Evolutionary conservation across 2,888 invertebrate species (phyloP), one percentile per base, ranked within the genome.

Genomic region (Tachystola acroxantha): DNA sequence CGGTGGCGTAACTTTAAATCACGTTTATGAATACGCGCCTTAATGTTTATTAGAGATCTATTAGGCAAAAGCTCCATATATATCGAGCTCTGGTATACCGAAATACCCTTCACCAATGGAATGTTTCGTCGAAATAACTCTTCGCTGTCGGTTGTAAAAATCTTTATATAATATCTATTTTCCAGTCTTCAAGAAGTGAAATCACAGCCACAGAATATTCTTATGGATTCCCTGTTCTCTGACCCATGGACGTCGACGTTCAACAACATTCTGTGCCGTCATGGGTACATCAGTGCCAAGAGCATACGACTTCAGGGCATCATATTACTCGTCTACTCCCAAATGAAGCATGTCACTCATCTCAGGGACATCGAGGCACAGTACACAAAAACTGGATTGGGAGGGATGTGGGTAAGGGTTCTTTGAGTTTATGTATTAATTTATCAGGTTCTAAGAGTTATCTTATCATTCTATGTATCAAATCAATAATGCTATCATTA

Each of bases 401-500:
- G 94, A 16, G 98, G 97, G 37, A 91, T 96, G 82, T 97, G 97
- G 97, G 96, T 96, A 84, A 89, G 92, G n/a, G n/a, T n/a, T n/a
- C n/a, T n/a, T n/a, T n/a, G n/a, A n/a, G n/a, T n/a, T n/a, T n/a
- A n/a, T n/a, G n/a, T n/a, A n/a, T n/a, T n/a, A n/a, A n/a, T n/a
- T n/a, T n/a, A n/a, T n/a, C n/a, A n/a, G n/a, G n/a, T n/a, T n/a
- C n/a, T n/a, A n/a, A n/a, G n/a, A n/a, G n/a, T n/a, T n/a, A n/a
- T n/a, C n/a, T n/a, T n/a, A n/a, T n/a, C n/a, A n/a, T n/a, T n/a
- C n/a, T n/a, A n/a, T n/a, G n/a, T n/a, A n/a, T n/a, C n/a, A n/a
- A n/a, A n/a, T n/a, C n/a, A n/a, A n/a, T n/a, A n/a, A n/a, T n/a
- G n/a, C n/a, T n/a, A n/a, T n/a, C n/a, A n/a, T n/a, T n/a, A n/a